Evolutionary conservation across 2,113 vertebrate species (phyloP).

Genomic region (Rhinogobius similis): DNA sequence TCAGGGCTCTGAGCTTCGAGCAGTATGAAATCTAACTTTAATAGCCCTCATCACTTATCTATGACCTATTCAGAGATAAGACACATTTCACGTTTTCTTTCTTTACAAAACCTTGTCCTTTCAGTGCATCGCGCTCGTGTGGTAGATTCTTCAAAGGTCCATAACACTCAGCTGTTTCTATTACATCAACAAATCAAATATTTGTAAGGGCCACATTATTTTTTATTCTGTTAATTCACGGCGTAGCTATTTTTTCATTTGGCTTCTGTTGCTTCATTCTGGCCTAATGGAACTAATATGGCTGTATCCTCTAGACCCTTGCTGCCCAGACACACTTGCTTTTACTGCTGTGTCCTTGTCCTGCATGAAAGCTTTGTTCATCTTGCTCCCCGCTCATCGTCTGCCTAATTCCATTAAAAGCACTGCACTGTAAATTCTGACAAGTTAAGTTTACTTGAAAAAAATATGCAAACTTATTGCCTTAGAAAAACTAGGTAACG

Average conservation of each 20-base stretch:
- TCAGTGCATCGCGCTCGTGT: no score
- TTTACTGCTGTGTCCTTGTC: constrained; percentile 6
- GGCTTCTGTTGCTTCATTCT: not conserved
- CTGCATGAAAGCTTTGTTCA: constrained; percentile 5
- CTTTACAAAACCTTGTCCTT: no score
- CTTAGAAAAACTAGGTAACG: no score
- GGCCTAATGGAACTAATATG: not conserved
- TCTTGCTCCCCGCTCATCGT: not conserved
- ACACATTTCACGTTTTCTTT: no score
- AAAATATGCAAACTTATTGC: no score
- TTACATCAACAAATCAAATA: not conserved
- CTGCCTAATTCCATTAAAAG: constrained; percentile 50
- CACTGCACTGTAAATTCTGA: no score
- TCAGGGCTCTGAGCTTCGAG: no score
- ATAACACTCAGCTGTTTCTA: not conserved
- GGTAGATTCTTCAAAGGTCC: no score
- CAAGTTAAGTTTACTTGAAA: no score
- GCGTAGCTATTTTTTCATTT: not conserved
- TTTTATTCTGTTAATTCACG: not conserved
- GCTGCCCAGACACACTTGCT: not conserved
- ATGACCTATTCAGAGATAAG: not conserved
- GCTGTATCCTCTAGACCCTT: not conserved
- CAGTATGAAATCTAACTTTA: no score
- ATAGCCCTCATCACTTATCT: not conserved
- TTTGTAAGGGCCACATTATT: not conserved